Base-by-base conservation (phyloP, 2,113 vertebrate species). In the Triplophysa dalaica region DNA sequence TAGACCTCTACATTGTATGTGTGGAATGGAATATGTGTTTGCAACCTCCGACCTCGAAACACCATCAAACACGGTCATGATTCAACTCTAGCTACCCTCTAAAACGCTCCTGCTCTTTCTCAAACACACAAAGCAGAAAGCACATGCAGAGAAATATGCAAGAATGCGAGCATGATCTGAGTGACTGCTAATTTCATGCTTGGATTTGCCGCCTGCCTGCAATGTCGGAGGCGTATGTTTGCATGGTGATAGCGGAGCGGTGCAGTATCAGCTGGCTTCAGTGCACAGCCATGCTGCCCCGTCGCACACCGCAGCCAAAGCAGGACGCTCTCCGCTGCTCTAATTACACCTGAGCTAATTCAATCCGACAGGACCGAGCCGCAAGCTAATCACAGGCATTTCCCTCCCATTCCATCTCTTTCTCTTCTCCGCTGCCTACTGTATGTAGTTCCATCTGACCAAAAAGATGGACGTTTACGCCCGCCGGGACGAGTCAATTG, bases 281-380 rank as follows among this genome's bases (percentile, higher is more conserved):
- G 74, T 87, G 85, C 63, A 70, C 29, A 69, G 50, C 69, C 72
- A 75, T 74, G 76, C 58, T 75, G 68, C 75, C 78, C 75, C 26
- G 45, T 68, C 87, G 86, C 88, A 88, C 86, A 86, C 86, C 63
- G 85, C 85, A 60, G 82, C 80, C 85, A 86, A 87, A 48, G 84
- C 86, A 63, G 80, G 80, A 87, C 75, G 81, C 80, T 73, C 43
- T 78, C 83, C 86, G 83, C 65, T 81, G 75, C 81, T 87, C 89
- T 91, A 89, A 88, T 89, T 87, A 86, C 79, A 82, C 87, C 75
- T 87, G 80, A 90, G 88, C 82, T 88, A 90, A 90, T 83, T 90
- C 88, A 90, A 89, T 86, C 78, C 87, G 89, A 91, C 87, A 87
- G 87, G 86, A 91, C 80, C 86, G 88, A 91, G 85, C 83, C 81